Evolutionary conservation across 2,888 invertebrate genomes (phyloP).

Genomic region (Ectobius pallidus): DNA sequence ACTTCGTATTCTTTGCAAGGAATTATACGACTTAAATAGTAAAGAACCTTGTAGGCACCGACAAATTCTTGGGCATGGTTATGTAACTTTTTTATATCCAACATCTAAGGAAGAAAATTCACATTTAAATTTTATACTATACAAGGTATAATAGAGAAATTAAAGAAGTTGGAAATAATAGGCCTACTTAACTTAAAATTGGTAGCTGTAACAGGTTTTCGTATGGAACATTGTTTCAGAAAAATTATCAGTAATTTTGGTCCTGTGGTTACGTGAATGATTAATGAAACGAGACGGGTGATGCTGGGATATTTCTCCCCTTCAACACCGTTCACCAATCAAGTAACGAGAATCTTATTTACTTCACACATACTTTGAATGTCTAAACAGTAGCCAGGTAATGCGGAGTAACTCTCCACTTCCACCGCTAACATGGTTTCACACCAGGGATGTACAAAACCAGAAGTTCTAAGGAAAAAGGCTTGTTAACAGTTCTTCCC

Average conservation of each 20-base stretch:
- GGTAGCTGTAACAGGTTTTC: slow-evolving; percentile 4
- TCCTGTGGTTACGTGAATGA: slow-evolving; percentile 12
- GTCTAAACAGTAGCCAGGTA: not conserved
- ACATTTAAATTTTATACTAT: slow-evolving; percentile 15
- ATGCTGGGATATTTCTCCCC: not conserved
- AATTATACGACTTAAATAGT: too few relatives aligned
- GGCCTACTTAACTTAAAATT: slow-evolving; percentile 9
- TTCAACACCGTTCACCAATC: not conserved
- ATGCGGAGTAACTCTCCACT: not conserved
- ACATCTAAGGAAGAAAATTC: slow-evolving; percentile 1
- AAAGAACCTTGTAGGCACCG: too few relatives aligned
- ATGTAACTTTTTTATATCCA: too few relatives aligned
- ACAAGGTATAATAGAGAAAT: slow-evolving; percentile 19
- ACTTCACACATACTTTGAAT: slow-evolving; percentile 16
- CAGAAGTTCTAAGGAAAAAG: too few relatives aligned
- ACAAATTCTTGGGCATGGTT: too few relatives aligned
- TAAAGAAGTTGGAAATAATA: slow-evolving; percentile 16
- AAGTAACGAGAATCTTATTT: not conserved
- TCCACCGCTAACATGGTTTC: not conserved
- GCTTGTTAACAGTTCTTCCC: too few relatives aligned
- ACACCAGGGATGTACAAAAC: too few relatives aligned
- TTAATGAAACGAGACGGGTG: slow-evolving; percentile 1
- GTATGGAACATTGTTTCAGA: not conserved
- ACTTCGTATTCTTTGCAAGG: too few relatives aligned
- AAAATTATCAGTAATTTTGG: slow-evolving; percentile 22